phyloP scores from a whole-genome alignment of 2,113 vertebrate genomes.

The Amia ocellicauda region DNA sequence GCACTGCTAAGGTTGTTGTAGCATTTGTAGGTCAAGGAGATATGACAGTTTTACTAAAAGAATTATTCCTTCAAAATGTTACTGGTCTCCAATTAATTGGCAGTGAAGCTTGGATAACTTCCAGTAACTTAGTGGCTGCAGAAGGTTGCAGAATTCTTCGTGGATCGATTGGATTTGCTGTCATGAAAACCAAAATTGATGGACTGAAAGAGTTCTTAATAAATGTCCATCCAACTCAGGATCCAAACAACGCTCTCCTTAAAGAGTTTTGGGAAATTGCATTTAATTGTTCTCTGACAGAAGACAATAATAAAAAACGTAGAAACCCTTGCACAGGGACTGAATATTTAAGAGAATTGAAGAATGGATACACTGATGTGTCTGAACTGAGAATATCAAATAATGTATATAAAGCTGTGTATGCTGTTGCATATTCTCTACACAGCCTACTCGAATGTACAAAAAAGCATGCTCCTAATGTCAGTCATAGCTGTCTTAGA shows the following conservation, averaged over 20 bases:
- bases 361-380: not conserved
- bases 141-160: constrained; percentile 2
- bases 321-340: not conserved
- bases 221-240: constrained; percentile 7
- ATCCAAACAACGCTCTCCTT: not conserved
- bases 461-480: not conserved
- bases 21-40: not conserved
- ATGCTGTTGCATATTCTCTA: constrained; percentile 1
- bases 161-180: constrained; percentile 11
- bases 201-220: constrained; percentile 9
- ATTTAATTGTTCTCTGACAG: not conserved
- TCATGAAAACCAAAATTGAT: not conserved
- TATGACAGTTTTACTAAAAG: not conserved
- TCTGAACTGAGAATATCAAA: not conserved
- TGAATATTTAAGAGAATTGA: not conserved
- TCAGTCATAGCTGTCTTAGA: not conserved
- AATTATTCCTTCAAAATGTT: constrained; percentile 8
- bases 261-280: constrained; percentile 10
- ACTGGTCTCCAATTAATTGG: constrained; percentile 9
- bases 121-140: not conserved
- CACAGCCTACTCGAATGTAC: not conserved
- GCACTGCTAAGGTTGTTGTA: not conserved
- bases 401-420: constrained; percentile 15
- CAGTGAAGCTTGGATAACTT: constrained; percentile 7
- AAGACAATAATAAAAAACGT: no score